Evolutionary conservation across 2,113 vertebrate species (phyloP).

Genomic region (Synodontis membranacea): DNA sequence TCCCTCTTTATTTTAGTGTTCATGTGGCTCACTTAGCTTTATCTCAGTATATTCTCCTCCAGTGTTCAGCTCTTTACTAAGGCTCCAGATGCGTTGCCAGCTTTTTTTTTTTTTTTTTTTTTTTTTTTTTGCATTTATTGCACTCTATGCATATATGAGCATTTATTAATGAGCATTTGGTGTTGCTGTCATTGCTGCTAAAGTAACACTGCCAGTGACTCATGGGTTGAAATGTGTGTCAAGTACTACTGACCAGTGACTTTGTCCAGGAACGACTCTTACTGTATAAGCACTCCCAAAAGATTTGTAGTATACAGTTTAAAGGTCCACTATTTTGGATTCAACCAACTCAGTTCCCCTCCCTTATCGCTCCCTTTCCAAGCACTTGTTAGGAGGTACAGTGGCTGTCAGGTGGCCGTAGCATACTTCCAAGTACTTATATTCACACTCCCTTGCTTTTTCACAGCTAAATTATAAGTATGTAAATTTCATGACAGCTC

Average conservation of each 20-base stretch:
- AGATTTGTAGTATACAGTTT: not conserved
- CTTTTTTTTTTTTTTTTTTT: too few relatives aligned
- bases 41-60: not conserved
- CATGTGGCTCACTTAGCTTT: not conserved
- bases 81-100: not conserved
- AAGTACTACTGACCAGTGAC: not conserved
- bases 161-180: not conserved
- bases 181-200: not conserved
- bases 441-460: too few relatives aligned
- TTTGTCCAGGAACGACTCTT: not conserved
- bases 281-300: not conserved
- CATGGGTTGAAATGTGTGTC: not conserved
- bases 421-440: too few relatives aligned
- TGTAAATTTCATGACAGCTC: too few relatives aligned
- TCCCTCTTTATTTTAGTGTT: slow-evolving; percentile 30
- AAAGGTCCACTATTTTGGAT: too few relatives aligned
- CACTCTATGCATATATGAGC: not conserved
- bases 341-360: too few relatives aligned
- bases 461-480: too few relatives aligned
- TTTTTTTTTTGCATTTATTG: not conserved
- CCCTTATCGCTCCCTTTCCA: too few relatives aligned
- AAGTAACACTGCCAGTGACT: not conserved
- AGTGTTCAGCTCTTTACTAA: slow-evolving; percentile 1
- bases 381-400: too few relatives aligned
- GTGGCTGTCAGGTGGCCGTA: too few relatives aligned